Evolutionary conservation across 2,797 vertebrate genomes (phyloP), one percentile per base, ranked within the genome.

Genomic region (Triplophysa bombifrons): DNA sequence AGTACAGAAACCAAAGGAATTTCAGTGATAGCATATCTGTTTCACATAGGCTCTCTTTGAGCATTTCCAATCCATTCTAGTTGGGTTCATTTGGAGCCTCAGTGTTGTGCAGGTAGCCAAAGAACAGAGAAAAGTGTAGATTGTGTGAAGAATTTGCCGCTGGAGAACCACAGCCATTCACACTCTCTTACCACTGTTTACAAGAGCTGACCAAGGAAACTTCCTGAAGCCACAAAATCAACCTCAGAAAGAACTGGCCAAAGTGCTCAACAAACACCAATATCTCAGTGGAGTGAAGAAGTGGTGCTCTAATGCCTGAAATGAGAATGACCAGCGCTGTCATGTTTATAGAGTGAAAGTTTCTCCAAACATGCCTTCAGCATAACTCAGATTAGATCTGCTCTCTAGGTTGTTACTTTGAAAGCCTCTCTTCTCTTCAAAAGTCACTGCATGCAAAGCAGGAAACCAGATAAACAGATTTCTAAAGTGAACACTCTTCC

Each of bases 101-200:
- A 5, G 13, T 50, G 25, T 61, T 34, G 22, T 48, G 22, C 17
- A n/a, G 17, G 12, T 17, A 11, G 55, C 20, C 53, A 50, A 22
- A 19, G 44, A 17, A 90, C 87, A 89, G 88, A 89, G 88, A 84
- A 82, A 38, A 78, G 80, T 84, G 70, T 71, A 77, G 34, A 60
- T 50, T 85, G 67, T 74, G 63, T 74, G 27, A 78, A 78, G 81
- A 85, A 79, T 41, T 8, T 6, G n/a, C 34, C 10, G 17, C 70
- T 82, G 78, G 83, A 87, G 87, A 89, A 86, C 82, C 85, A 85
- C 63, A 46, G 72, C 71, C 19, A 89, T 90, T 91, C 89, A 88
- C 88, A 89, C 82, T 76, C 86, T 72, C 86, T 83, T 89, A 87
- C 88, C 80, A 87, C 81, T 90, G 85, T 91, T 92, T 90, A 91